A percentile compares a stretch with the other conserved stretches of the same genome.
Evolutionary conservation across 1,140 invertebrate species (phyloP).

Genomic region (Archegozetes longisetosus): DNA sequence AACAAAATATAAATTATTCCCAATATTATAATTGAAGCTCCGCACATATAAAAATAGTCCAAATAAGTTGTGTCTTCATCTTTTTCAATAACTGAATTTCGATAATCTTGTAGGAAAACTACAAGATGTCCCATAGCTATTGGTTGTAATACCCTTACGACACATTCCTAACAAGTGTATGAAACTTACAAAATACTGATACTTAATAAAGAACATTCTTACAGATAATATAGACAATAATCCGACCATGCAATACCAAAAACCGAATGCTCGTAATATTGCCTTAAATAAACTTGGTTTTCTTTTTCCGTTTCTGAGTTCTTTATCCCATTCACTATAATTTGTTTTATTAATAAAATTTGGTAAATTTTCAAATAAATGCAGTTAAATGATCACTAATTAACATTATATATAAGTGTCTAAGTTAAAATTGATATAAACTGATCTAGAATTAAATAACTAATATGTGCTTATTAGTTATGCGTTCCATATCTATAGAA

Average conservation of each 20-base stretch:
- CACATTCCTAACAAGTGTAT: slow-evolving; percentile 18
- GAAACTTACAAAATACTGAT: background rate
- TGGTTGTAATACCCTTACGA: slow-evolving; percentile 21
- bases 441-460: background rate
- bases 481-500: too few relatives aligned
- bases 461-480: background rate
- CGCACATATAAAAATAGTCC: slow-evolving; percentile 9
- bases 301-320: slow-evolving; percentile 17
- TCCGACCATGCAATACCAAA: slow-evolving; percentile 18
- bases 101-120: slow-evolving; percentile 4
- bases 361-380: background rate
- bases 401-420: background rate
- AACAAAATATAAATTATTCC: slow-evolving; percentile 46
- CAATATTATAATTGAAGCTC: slow-evolving; percentile 12
- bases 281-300: slow-evolving; percentile 18
- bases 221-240: slow-evolving; percentile 18
- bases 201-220: background rate
- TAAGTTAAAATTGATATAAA: background rate
- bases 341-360: background rate
- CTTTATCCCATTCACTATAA: slow-evolving; percentile 23
- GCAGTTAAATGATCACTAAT: background rate
- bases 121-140: slow-evolving; percentile 20
- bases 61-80: slow-evolving; percentile 14
- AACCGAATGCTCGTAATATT: slow-evolving; percentile 18
- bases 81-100: background rate